Base-by-base conservation (phyloP, 2,797 vertebrate species). In the Parotocinclus haroldoi region DNA sequence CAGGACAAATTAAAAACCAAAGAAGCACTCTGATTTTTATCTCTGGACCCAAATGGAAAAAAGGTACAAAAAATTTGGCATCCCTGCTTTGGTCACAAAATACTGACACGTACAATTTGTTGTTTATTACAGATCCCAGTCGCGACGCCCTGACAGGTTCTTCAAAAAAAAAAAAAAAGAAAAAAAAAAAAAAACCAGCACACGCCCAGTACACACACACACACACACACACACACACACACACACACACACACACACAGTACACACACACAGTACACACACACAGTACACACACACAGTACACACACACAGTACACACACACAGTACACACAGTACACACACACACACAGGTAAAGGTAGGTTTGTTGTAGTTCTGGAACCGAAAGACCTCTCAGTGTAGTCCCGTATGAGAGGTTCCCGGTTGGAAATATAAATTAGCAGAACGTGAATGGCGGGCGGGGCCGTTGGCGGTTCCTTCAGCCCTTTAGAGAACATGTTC, bases 51-150 rank as follows among this genome's bases (percentile, higher is more conserved):
- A 64, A 71, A 42, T 10, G 10, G 86, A 85, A 66, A 87, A 85
- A 88, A 71, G 72, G 89, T 83, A 77, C 78, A 87, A 86, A 83
- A 76, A 93, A 95, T 96, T 99, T 99, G 96, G 97, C 95, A 96
- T 98, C 92, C 92, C 95, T 95, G 91, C 97, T 99, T 98, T 98
- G 96, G 97, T 99, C 94, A 95, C 92, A 95, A 92, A 95, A 96
- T 96, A 94, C 92, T 92, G 91, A 96, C 93, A 89, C 84, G 82
- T 86, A 84, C 85, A 81, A 83, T 85, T n/a, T n/a, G n/a, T n/a
- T n/a, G n/a, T n/a, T 76, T 86, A 77, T 89, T 89, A 89, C 81
- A 85, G 89, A 91, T 92, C 83, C 88, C 85, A 91, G 90, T 83
- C 86, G 87, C 80, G 9, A 82, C 85, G 76, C 81, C 87, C 86